Conservation (phyloP, 2,113 vertebrate genomes). For the Indicator indicator region DNA sequence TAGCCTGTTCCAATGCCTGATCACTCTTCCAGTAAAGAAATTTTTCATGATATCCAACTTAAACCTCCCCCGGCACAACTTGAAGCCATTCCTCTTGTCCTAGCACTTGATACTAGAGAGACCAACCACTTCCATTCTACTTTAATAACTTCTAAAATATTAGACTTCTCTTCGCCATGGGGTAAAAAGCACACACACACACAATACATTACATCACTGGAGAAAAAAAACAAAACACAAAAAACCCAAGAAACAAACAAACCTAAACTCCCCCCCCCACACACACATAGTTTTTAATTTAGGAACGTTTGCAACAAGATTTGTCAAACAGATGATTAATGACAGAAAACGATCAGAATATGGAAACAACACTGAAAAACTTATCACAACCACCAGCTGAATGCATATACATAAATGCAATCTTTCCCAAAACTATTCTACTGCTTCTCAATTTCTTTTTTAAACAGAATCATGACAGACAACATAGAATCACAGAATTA, state of each 20-base stretch:
- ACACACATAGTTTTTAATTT: not conserved
- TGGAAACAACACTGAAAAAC: not conserved
- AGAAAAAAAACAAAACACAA: not conserved
- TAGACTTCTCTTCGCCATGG: not conserved
- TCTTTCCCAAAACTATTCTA: not conserved
- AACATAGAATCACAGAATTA: too few relatives aligned
- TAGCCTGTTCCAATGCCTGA: too few relatives aligned
- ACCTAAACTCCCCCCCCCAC: too few relatives aligned
- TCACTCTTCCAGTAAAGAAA: too few relatives aligned
- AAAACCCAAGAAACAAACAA: too few relatives aligned
- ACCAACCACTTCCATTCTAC: not conserved
- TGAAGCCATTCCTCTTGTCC: too few relatives aligned
- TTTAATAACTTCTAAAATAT: not conserved
- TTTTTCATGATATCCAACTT: too few relatives aligned
- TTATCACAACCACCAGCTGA: not conserved
- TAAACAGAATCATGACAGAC: not conserved
- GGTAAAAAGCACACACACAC: not conserved
- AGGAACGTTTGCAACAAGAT: not conserved
- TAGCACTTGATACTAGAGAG: too few relatives aligned
- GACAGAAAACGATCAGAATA: not conserved
- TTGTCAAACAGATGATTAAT: not conserved
- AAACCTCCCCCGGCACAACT: too few relatives aligned
- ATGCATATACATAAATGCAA: accelerated
- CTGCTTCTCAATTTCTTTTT: not conserved
- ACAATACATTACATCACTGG: not conserved